These are phyloP conservation scores for Gymnothorax reevesii DNA, from an alignment of 2,797 vertebrate genomes.

Conservation along the genomic window DNA sequence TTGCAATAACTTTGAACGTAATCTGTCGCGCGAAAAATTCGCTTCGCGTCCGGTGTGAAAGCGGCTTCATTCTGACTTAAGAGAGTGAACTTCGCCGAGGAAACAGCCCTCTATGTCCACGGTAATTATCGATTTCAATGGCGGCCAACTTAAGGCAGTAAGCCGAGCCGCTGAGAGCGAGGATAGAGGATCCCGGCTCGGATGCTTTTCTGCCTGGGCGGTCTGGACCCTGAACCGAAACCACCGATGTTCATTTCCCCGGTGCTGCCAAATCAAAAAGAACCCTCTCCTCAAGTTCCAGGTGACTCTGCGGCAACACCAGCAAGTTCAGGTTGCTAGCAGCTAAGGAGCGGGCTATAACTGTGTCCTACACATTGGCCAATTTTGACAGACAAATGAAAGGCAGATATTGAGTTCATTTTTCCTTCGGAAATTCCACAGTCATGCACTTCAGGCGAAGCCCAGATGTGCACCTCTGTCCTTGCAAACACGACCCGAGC, in stretches of 20 bases:
- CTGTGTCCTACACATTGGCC: not conserved
- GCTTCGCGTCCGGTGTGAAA: too few species aligned
- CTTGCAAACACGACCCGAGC: not conserved
- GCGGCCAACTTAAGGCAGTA: too few species aligned
- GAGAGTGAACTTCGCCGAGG: too few species aligned
- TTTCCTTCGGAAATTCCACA: not conserved
- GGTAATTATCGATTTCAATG: too few species aligned
- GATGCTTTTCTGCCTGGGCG: conserved; percentile 56
- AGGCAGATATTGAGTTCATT: not conserved
- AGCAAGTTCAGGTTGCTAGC: not conserved
- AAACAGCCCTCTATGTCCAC: too few species aligned
- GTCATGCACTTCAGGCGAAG: not conserved
- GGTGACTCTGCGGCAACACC: not conserved
- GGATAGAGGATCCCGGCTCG: conserved; percentile 19
- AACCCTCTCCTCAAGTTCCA: not conserved
- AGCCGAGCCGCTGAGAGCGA: not conserved
- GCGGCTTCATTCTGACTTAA: too few species aligned
- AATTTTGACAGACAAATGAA: not conserved
- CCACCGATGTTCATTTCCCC: conserved; percentile 51
- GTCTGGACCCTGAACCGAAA: conserved; percentile 55
- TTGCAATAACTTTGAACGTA: too few species aligned
- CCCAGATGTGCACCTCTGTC: not conserved
- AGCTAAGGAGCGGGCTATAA: not conserved
- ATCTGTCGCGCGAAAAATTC: too few species aligned
- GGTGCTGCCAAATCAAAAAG: not conserved